These are phyloP conservation scores for Lycia hirtaria DNA, from an alignment of 2,888 invertebrate genomes.

Conservation along the genomic window DNA sequence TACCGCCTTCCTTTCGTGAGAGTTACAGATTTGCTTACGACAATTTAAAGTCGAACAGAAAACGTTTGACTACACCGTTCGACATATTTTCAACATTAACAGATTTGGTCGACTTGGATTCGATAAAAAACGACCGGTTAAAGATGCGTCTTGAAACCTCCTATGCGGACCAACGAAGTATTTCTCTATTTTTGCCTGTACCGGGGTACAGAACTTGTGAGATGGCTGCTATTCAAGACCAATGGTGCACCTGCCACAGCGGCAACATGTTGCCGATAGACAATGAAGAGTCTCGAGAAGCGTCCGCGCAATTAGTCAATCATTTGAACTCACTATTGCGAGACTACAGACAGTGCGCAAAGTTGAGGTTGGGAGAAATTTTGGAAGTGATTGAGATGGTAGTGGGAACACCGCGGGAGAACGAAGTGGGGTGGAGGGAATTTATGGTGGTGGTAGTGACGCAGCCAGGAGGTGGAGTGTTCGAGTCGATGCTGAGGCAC, in stretches of 20 bases:
- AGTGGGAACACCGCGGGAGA: conserved; percentile 64
- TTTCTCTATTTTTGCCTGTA: conserved; percentile 92
- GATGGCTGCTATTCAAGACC: conserved; percentile 90
- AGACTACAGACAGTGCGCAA: conserved; percentile 87
- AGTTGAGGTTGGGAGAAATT: conserved; percentile 86
- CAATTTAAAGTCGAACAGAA: conserved; percentile 88
- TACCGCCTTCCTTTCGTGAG: conserved; percentile 90
- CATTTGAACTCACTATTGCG: conserved; percentile 88
- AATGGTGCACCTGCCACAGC: conserved; percentile 95
- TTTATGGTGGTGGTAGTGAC: conserved; percentile 88
- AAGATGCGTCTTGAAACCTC: conserved; percentile 58
- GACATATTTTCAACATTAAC: conserved; percentile 92
- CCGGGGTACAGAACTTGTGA: conserved; percentile 90
- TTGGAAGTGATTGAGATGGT: conserved; percentile 88
- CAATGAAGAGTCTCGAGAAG: conserved; percentile 83
- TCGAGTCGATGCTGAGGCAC: conserved; percentile 91
- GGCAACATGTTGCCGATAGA: conserved; percentile 84
- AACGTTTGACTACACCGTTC: conserved; percentile 91
- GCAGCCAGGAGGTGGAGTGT: conserved; percentile 88
- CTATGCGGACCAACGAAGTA: conserved; percentile 83
- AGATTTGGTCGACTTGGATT: conserved; percentile 87
- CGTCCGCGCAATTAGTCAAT: conserved; percentile 86
- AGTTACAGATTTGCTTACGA: conserved; percentile 86
- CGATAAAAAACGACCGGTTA: conserved; percentile 70
- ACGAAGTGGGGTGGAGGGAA: conserved; percentile 82